Conservation (phyloP, 2,888 invertebrate genomes). For the Stenotaenia linearis region DNA sequence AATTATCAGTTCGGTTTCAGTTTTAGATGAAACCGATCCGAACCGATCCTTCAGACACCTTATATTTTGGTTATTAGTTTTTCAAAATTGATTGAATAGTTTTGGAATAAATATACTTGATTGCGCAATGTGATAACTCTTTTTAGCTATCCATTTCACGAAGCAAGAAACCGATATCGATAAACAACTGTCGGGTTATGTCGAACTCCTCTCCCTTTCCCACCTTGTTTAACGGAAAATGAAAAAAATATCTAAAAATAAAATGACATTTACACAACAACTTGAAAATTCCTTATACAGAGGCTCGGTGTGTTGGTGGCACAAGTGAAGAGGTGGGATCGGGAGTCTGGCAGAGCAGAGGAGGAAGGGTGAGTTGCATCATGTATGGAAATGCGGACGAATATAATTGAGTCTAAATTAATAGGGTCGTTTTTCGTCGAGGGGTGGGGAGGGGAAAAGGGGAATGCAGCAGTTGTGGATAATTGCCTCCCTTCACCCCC, state of each 20-base stretch:
- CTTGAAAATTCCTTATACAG: not conserved
- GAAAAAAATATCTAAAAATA: not conserved
- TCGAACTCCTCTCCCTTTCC: too few species aligned
- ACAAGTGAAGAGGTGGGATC: too few species aligned
- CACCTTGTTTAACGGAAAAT: not conserved
- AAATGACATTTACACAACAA: not conserved
- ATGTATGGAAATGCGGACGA: constrained; percentile 11
- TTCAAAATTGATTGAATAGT: too few species aligned
- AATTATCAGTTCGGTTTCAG: too few species aligned
- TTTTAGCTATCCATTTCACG: too few species aligned
- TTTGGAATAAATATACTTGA: too few species aligned
- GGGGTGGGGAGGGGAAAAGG: not conserved
- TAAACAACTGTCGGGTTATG: too few species aligned
- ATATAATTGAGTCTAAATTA: constrained; percentile 19
- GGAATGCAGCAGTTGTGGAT: not conserved
- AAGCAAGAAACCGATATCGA: too few species aligned
- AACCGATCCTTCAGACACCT: too few species aligned
- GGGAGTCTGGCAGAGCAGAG: not conserved
- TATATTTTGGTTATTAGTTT: too few species aligned
- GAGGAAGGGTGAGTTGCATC: not conserved
- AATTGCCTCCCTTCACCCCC: constrained; percentile 13
- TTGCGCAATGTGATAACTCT: too few species aligned
- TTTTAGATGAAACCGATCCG: too few species aligned
- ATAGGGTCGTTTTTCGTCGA: constrained; percentile 3
- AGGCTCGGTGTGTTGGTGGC: not conserved